These are phyloP conservation scores for Pantala flavescens DNA, from an alignment of 1,140 invertebrate genomes.

Conservation along the genomic window DNA sequence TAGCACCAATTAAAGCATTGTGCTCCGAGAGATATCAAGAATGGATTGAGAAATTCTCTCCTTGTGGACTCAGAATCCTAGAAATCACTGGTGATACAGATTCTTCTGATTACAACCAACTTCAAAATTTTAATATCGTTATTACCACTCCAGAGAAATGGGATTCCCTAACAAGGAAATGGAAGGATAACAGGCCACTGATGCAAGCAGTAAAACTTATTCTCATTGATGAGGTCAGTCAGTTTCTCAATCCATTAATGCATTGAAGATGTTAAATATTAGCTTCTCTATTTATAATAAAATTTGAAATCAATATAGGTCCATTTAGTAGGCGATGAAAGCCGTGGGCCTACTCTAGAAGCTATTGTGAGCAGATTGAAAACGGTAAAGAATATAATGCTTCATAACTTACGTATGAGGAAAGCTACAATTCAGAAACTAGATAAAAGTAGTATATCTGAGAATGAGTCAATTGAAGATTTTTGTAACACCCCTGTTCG, in stretches of 20 bases:
- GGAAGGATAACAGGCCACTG: conserved; percentile 50
- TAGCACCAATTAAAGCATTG: conserved; percentile 71
- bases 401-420: background rate
- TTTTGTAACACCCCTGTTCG: conserved; percentile 33
- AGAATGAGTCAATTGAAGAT: background rate
- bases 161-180: conserved; percentile 65
- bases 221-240: conserved; percentile 64
- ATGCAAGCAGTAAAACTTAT: conserved; percentile 56
- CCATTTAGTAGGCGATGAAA: conserved; percentile 59
- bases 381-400: conserved; percentile 34
- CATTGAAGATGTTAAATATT: no score
- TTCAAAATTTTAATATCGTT: conserved; percentile 45
- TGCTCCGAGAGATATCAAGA: conserved; percentile 58
- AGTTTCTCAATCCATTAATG: background rate
- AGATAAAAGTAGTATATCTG: background rate
- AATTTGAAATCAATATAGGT: conserved; percentile 30
- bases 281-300: background rate
- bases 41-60: conserved; percentile 59
- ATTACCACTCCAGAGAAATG: conserved; percentile 79
- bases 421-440: background rate
- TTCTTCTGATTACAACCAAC: conserved; percentile 29
- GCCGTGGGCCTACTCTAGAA: conserved; percentile 63
- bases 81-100: conserved; percentile 68
- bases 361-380: conserved; percentile 69
- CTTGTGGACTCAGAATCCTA: conserved; percentile 48